Evolutionary conservation across 2,113 vertebrate species (phyloP).

Genomic region (Australoheros scitulus): DNA sequence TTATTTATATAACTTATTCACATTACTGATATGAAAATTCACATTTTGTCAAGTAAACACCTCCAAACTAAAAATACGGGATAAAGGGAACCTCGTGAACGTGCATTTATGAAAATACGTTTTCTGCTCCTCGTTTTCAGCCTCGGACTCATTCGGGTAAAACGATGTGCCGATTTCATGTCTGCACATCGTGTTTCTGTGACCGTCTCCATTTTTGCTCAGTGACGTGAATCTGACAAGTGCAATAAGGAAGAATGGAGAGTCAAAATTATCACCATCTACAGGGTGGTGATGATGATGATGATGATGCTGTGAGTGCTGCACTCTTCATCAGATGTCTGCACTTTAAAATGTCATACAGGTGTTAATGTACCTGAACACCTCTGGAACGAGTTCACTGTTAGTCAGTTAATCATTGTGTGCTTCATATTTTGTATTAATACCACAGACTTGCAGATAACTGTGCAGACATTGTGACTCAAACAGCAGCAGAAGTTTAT

Average conservation of each 20-base stretch:
- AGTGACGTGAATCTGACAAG: neutral
- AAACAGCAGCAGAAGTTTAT: neutral
- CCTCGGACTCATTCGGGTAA: neutral
- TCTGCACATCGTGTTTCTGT: constrained; percentile 7
- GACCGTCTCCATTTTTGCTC: neutral
- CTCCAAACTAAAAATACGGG: neutral
- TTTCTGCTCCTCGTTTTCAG: neutral
- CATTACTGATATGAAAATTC: neutral
- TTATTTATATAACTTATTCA: neutral
- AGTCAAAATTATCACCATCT: constrained; percentile 13
- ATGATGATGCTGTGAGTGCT: neutral
- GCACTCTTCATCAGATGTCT: constrained; percentile 40
- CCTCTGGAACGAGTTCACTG: constrained; percentile 7
- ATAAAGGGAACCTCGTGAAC: neutral
- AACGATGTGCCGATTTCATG: constrained; percentile 10
- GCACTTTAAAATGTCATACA: constrained; percentile 51
- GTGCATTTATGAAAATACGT: too few species aligned
- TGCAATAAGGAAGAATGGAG: neutral
- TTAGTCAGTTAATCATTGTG: neutral
- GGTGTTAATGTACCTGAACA: constrained; percentile 39
- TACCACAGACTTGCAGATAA: neutral
- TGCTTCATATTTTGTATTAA: neutral
- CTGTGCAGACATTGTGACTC: neutral
- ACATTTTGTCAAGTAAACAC: neutral
- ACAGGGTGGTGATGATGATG: neutral